A percentile compares a stretch with the other conserved stretches of the same genome.
phyloP scores from a whole-genome alignment of 2,888 invertebrate species.

The Dugesia japonica region DNA sequence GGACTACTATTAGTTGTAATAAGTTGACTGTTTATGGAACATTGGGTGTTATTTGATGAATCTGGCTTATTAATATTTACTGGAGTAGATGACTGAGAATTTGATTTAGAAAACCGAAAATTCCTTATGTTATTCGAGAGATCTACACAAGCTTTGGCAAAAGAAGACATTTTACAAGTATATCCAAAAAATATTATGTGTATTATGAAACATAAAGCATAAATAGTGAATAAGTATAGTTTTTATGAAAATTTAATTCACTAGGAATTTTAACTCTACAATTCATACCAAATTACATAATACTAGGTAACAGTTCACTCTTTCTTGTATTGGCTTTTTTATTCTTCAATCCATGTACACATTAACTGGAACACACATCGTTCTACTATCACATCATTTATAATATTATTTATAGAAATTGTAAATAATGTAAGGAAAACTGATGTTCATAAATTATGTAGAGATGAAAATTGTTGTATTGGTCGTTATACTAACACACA shows the following conservation, averaged over 20 bases:
- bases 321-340: slow-evolving; percentile 11
- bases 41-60: neutral
- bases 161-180: slow-evolving; percentile 29
- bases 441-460: slow-evolving; percentile 9
- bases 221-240: neutral
- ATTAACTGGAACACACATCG: neutral
- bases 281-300: slow-evolving; percentile 12
- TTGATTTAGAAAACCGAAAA: slow-evolving; percentile 30
- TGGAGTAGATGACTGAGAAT: neutral
- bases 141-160: slow-evolving; percentile 44
- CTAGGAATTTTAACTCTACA: neutral
- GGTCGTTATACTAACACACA: neutral
- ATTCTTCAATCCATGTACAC: neutral
- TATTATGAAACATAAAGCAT: neutral
- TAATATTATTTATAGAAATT: neutral
- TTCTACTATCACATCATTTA: neutral
- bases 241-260: neutral
- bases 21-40: neutral
- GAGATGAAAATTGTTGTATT: neutral
- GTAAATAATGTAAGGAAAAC: slow-evolving; percentile 12
- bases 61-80: neutral
- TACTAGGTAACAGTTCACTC: neutral
- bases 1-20: neutral
- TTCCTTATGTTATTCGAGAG: slow-evolving; percentile 46
- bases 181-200: neutral